Evolutionary conservation across 2,888 invertebrate species (phyloP).

Genomic region (Ferrisia virgata): DNA sequence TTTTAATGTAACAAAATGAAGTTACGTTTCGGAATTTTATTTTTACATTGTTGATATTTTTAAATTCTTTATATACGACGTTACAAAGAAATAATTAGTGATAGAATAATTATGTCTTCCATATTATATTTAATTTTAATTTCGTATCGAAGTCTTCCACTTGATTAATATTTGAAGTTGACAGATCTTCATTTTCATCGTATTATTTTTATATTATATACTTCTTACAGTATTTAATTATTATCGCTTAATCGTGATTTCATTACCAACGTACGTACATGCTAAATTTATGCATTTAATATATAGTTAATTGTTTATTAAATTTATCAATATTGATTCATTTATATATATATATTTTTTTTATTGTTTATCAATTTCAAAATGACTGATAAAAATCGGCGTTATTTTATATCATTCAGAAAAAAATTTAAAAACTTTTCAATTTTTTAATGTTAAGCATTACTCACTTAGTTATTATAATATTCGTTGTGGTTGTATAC

Average conservation of each 20-base stretch:
- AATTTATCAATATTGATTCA: background rate
- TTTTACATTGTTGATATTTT: background rate
- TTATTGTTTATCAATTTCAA: background rate
- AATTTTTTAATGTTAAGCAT: background rate
- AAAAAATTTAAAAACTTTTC: background rate
- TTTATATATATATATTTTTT: background rate
- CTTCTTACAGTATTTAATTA: background rate
- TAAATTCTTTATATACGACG: background rate
- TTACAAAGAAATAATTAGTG: background rate
- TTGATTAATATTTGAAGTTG: background rate
- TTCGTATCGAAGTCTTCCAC: background rate
- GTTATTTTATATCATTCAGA: background rate
- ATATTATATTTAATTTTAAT: background rate
- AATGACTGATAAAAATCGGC: slow-evolving; percentile 1
- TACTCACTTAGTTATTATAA: background rate
- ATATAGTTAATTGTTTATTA: background rate
- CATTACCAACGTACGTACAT: too few species aligned
- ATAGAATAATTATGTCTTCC: background rate
- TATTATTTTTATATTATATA: background rate
- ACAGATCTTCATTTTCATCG: background rate
- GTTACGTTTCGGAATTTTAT: background rate
- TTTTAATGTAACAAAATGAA: background rate
- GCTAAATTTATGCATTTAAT: background rate
- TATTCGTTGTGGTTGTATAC: background rate
- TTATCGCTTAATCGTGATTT: background rate